These are phyloP conservation scores for Brienomyrus longianalis DNA, from an alignment of 2,113 vertebrate species.

Conservation along the genomic window DNA sequence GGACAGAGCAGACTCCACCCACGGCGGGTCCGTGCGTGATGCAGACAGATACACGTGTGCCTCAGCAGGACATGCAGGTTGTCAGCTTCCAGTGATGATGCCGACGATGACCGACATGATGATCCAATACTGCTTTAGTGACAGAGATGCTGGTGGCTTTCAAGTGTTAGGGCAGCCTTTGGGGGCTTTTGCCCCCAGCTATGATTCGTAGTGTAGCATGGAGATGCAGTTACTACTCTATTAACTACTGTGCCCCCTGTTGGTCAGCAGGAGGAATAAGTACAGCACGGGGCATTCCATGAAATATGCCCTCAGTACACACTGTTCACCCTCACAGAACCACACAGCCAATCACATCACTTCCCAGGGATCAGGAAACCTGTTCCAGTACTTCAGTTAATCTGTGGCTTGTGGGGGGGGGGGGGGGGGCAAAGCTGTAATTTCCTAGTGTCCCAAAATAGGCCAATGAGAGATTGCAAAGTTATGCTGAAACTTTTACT, in stretches of 20 bases:
- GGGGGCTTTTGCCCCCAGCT: not conserved
- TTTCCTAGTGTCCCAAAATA: slow-evolving; percentile 6
- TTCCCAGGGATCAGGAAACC: not conserved
- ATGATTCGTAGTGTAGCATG: not conserved
- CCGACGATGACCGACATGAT: not conserved
- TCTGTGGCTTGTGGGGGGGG: not conserved
- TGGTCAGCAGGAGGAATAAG: not conserved
- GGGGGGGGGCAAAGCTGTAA: not conserved
- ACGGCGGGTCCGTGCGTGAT: not conserved
- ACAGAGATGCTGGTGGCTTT: not conserved
- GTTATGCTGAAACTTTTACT: not conserved
- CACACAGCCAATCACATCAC: not conserved
- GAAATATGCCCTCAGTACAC: slow-evolving; percentile 1
- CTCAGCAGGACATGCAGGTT: not conserved
- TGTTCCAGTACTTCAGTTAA: slow-evolving; percentile 4
- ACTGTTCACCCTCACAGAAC: not conserved
- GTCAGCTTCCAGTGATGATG: not conserved
- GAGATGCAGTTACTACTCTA: not conserved
- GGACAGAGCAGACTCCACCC: not conserved
- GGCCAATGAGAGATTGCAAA: slow-evolving; percentile 6
- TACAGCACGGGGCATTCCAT: not conserved
- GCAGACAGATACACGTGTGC: not conserved
- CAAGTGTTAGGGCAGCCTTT: not conserved
- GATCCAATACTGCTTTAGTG: not conserved
- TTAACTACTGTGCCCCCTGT: not conserved